A percentile compares a stretch with the other conserved stretches of the same genome.
Evolutionary conservation across 2,797 vertebrate genomes (phyloP).

Genomic region (Microctenopoma stevenorrisi): DNA sequence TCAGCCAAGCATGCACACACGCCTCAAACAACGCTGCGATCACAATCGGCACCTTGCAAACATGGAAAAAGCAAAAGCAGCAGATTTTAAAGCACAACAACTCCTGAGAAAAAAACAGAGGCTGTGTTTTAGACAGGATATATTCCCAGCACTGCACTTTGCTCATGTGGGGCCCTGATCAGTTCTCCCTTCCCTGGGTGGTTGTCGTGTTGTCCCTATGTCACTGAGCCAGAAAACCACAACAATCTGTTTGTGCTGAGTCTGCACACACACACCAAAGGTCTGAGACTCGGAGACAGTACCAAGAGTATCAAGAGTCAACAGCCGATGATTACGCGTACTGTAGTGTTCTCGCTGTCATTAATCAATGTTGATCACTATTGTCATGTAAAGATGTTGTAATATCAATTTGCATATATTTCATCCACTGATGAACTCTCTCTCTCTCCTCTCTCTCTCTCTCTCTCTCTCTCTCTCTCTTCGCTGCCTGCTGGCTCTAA

Average conservation of each 20-base stretch:
- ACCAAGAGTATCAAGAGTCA: constrained; percentile 40
- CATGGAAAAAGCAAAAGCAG: constrained; percentile 68
- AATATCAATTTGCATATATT: not conserved
- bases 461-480: no score
- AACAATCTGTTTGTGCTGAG: constrained; percentile 74
- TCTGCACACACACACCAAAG: constrained; percentile 26
- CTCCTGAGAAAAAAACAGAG: constrained; percentile 61
- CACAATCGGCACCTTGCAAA: constrained; percentile 52
- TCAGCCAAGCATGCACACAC: constrained; percentile 15
- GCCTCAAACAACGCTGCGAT: constrained; percentile 54
- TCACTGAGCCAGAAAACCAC: constrained; percentile 55
- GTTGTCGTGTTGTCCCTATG: constrained; percentile 41
- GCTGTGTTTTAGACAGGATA: constrained; percentile 21
- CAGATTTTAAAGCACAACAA: constrained; percentile 68
- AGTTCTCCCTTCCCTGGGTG: constrained; percentile 28
- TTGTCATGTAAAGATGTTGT: not conserved
- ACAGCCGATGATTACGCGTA: constrained; percentile 58
- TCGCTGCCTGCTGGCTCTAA: not conserved
- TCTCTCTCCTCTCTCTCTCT: no score
- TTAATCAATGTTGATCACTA: not conserved
- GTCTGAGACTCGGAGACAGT: constrained; percentile 32
- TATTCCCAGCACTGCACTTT: constrained; percentile 63
- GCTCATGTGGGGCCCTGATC: constrained; percentile 63
- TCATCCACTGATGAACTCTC: not conserved
- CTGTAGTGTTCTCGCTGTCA: not conserved